phyloP scores from a whole-genome alignment of 2,113 vertebrate species.

The Callithrix jacchus region DNA sequence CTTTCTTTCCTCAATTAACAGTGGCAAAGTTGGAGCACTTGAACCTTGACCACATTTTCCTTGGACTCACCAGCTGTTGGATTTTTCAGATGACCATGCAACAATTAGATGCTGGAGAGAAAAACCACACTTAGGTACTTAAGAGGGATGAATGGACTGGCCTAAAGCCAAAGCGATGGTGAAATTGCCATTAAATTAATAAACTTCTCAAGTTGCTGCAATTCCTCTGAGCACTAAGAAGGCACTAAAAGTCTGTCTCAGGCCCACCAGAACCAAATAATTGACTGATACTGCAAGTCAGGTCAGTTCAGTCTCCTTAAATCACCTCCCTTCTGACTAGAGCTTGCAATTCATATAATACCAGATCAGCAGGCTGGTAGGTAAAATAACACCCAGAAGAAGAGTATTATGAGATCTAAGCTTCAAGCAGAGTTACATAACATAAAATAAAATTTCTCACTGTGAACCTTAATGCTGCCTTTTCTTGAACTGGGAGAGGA shows the following conservation, averaged over 20 bases:
- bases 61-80: background rate
- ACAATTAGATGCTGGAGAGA: slow-evolving; percentile 1
- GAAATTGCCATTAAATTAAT: background rate
- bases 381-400: background rate
- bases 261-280: background rate
- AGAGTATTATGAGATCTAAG: slow-evolving; percentile 5
- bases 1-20: background rate
- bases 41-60: background rate
- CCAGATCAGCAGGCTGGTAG: background rate
- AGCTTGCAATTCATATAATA: background rate
- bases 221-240: background rate
- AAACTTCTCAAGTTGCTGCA: slow-evolving; percentile 33
- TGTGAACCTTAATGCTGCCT: background rate
- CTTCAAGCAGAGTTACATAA: background rate
- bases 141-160: background rate
- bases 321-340: background rate
- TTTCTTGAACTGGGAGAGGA: slow-evolving; percentile 23
- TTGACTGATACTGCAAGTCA: background rate
- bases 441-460: background rate
- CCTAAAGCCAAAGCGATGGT: background rate
- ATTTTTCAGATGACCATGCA: slow-evolving; percentile 11
- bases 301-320: background rate
- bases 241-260: background rate
- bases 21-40: background rate
- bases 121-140: slow-evolving; percentile 11